Evolutionary conservation across 1,140 invertebrate species (phyloP).

Genomic region (Dolichoris vasculosae): DNA sequence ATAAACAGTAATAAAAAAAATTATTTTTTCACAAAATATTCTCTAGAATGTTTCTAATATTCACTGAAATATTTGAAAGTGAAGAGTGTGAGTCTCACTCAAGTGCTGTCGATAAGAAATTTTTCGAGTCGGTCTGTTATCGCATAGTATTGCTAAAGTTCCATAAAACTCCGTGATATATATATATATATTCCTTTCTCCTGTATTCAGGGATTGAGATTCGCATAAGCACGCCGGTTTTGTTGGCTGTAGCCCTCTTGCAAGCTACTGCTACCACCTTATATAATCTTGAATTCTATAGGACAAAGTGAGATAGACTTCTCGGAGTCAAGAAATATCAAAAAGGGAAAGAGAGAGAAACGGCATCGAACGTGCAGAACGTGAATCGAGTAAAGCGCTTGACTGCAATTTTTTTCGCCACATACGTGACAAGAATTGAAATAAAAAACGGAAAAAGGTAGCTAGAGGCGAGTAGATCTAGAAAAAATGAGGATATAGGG

Average conservation of each 20-base stretch:
- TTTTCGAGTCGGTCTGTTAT: conserved; percentile 43
- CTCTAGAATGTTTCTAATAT: no score
- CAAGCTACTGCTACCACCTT: neutral
- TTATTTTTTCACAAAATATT: no score
- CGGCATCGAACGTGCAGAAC: conserved; percentile 72
- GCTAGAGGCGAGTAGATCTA: conserved; percentile 14
- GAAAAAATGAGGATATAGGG: neutral
- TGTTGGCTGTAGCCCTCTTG: neutral
- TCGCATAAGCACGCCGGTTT: neutral
- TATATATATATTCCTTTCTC: neutral
- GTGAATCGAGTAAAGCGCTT: conserved; percentile 74
- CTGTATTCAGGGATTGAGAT: neutral
- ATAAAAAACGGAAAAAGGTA: conserved; percentile 64
- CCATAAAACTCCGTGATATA: conserved; percentile 19
- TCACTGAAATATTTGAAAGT: no score
- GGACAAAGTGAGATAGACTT: conserved; percentile 44
- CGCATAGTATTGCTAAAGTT: conserved; percentile 34
- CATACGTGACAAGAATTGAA: conserved; percentile 74
- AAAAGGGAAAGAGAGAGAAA: conserved; percentile 49
- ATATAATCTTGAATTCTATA: conserved; percentile 55
- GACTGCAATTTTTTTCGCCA: conserved; percentile 76
- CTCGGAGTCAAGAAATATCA: neutral
- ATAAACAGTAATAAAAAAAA: no score
- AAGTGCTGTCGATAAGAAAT: conserved; percentile 23
- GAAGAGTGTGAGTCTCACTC: conserved; percentile 48